A percentile compares a stretch with the other conserved stretches of the same genome.
phyloP scores from a whole-genome alignment of 2,888 invertebrate species.

The Hoplodrina ambigua region DNA sequence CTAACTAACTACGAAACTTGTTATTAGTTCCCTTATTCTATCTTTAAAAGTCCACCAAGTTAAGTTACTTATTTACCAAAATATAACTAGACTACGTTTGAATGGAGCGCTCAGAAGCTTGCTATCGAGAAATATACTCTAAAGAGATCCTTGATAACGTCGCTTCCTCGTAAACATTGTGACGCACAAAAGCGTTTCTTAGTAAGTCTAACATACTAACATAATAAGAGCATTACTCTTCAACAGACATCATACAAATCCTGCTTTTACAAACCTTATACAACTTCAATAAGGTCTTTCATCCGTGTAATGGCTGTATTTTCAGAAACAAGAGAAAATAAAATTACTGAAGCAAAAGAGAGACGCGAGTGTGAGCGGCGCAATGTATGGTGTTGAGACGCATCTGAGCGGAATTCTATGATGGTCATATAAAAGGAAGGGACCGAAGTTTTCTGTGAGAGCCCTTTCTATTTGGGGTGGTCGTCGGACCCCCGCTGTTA shows the following conservation, averaged over 20 bases:
- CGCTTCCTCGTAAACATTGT: conserved; percentile 10
- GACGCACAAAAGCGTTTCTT: conserved; percentile 27
- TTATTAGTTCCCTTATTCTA: no score
- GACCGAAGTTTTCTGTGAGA: conserved; percentile 78
- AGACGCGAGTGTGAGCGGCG: conserved; percentile 62
- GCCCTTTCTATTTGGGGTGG: conserved; percentile 88
- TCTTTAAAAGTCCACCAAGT: neutral
- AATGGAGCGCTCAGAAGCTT: neutral
- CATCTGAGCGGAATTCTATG: conserved; percentile 83
- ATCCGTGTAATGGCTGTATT: conserved; percentile 46
- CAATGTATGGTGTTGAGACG: conserved; percentile 72
- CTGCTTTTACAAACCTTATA: conserved; percentile 42
- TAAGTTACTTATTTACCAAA: neutral
- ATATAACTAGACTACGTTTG: neutral
- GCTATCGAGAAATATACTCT: no score
- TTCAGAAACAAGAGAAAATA: conserved; percentile 63
- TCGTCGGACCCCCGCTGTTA: conserved; percentile 84
- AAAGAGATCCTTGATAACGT: no score
- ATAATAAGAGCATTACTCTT: conserved; percentile 30
- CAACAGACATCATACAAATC: conserved; percentile 40
- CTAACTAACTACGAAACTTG: no score
- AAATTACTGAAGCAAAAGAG: conserved; percentile 51
- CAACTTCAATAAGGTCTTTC: conserved; percentile 52
- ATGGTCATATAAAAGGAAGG: conserved; percentile 79
- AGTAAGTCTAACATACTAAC: conserved; percentile 21